Evolutionary conservation across 2,113 vertebrate species (phyloP).

Genomic region (Amblyopsis rosae): DNA sequence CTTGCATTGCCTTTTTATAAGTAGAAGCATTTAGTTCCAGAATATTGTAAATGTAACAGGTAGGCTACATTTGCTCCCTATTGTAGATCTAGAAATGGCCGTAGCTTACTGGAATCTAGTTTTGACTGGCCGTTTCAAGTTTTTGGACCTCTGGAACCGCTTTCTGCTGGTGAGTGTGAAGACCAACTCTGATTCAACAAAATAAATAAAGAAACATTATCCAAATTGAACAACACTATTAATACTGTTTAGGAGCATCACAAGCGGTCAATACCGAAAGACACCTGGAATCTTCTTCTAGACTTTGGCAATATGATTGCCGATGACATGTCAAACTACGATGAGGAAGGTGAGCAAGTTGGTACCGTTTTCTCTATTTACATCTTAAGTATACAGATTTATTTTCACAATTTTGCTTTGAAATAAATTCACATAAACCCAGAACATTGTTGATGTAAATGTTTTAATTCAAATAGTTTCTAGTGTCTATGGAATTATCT

Average conservation of each 20-base stretch:
- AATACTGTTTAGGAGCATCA: conserved; percentile 85
- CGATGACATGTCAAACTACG: conserved; percentile 97
- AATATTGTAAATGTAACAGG: neutral
- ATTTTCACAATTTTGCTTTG: no score
- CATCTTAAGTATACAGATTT: no score
- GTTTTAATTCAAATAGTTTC: no score
- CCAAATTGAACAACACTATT: no score
- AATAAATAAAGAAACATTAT: no score
- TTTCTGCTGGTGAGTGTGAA: conserved; percentile 88
- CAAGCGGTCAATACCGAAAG: conserved; percentile 93
- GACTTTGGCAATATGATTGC: conserved; percentile 96
- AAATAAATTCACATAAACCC: no score
- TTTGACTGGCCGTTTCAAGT: conserved; percentile 92
- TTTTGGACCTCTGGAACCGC: conserved; percentile 95
- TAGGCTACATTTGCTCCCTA: conserved; percentile 2
- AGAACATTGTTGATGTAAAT: no score
- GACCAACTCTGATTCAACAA: conserved; percentile 12
- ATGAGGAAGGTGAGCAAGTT: conserved; percentile 87
- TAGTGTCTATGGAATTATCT: neutral
- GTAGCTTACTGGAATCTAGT: conserved; percentile 97
- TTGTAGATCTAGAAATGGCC: conserved; percentile 93
- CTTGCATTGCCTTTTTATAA: neutral
- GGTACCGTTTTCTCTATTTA: no score
- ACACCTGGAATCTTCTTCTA: conserved; percentile 95
- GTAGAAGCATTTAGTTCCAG: no score